Evolutionary conservation across 2,888 invertebrate genomes (phyloP).

Genomic region (Junonia oenone): DNA sequence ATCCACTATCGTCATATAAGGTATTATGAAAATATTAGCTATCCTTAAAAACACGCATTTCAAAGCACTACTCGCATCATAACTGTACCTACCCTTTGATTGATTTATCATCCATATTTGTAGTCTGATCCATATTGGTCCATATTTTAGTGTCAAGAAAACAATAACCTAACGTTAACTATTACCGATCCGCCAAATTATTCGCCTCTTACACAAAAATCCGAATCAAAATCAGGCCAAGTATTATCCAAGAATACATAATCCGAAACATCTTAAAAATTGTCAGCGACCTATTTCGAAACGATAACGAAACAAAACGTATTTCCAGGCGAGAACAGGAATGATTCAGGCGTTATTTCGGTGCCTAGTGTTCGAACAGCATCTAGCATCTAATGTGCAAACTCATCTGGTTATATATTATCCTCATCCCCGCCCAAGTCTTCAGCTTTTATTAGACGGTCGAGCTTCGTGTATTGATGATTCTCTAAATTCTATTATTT

Average conservation of each 20-base stretch:
- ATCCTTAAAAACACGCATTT: no score
- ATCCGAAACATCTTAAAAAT: background rate
- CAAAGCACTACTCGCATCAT: no score
- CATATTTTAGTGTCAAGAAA: background rate
- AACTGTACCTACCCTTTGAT: no score
- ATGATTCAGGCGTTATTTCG: slow-evolving; percentile 33
- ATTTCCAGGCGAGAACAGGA: slow-evolving; percentile 10
- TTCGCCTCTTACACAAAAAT: background rate
- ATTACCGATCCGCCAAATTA: background rate
- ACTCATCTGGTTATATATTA: slow-evolving; percentile 29
- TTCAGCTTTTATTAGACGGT: slow-evolving; percentile 28
- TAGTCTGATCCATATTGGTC: no score
- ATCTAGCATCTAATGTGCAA: slow-evolving; percentile 16
- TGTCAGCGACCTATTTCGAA: slow-evolving; percentile 8
- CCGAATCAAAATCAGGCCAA: background rate
- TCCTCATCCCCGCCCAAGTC: slow-evolving; percentile 26
- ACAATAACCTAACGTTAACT: background rate
- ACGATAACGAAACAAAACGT: slow-evolving; percentile 1
- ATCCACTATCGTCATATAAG: no score
- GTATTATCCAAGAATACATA: background rate
- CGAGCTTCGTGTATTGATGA: background rate
- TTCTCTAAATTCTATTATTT: background rate
- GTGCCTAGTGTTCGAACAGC: slow-evolving; percentile 23
- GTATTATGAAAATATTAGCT: no score
- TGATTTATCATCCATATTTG: no score